Percentiles rank a stretch among this genome's conserved stretches.
Conservation (phyloP, 2,797 vertebrate genomes). For the Syndactyla subalaris region DNA sequence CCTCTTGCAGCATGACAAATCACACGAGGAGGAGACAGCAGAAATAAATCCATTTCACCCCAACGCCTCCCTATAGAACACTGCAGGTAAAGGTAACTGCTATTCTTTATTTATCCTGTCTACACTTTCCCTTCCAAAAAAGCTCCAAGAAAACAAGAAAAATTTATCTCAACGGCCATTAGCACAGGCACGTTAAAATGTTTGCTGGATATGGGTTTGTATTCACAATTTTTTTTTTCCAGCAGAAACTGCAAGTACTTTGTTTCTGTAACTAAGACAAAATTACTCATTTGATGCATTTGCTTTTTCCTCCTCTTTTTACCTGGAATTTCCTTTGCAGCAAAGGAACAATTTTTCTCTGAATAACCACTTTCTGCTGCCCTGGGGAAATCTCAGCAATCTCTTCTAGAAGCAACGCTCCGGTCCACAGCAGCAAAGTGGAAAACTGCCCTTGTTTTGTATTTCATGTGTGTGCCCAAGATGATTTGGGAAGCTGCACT, state of each 20-base stretch:
- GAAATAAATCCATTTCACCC: slow-evolving; percentile 15
- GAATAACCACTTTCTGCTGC: slow-evolving; percentile 3
- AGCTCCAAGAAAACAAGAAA: background rate
- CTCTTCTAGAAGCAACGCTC: background rate
- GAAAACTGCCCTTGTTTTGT: slow-evolving; percentile 19
- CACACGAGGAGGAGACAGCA: background rate
- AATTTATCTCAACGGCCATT: background rate
- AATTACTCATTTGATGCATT: background rate
- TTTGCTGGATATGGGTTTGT: background rate
- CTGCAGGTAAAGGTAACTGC: background rate
- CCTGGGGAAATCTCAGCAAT: background rate
- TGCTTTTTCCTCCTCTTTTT: background rate
- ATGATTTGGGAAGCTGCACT: background rate
- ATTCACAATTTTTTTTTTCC: background rate
- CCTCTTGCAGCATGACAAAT: slow-evolving; percentile 18
- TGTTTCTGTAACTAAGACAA: slow-evolving; percentile 1
- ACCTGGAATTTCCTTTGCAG: background rate
- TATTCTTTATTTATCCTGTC: background rate
- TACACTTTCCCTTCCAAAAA: background rate
- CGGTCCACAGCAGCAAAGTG: background rate
- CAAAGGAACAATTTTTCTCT: background rate
- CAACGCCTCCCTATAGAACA: background rate
- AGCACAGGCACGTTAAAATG: background rate
- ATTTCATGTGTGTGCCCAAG: background rate
- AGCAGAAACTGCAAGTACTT: background rate